Percentiles rank a stretch among this genome's conserved stretches.
phyloP scores from a whole-genome alignment of 2,888 invertebrate species.

The Scaptodrosophila latifasciaeformis region DNA sequence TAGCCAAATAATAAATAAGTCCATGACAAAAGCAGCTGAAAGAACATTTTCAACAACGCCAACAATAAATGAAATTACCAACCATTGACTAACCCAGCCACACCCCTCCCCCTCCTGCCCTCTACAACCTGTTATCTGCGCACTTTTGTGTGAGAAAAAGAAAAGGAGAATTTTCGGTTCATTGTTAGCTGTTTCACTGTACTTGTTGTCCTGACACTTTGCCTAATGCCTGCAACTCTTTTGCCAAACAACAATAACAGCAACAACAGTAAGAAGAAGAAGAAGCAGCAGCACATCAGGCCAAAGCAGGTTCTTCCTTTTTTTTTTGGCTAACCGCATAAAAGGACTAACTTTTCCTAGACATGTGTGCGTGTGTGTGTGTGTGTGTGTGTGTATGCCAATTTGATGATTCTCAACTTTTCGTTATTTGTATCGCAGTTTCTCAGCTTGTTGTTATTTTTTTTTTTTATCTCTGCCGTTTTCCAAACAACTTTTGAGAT shows the following conservation, averaged over 20 bases:
- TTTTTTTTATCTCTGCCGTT: not conserved
- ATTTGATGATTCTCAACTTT: slow-evolving; percentile 5
- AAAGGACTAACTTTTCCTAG: slow-evolving; percentile 3
- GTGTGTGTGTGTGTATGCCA: not conserved
- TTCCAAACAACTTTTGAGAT: slow-evolving; percentile 3
- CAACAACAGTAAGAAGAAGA: not conserved
- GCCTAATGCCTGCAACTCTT: not conserved
- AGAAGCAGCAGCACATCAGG: not conserved
- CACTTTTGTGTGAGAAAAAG: not conserved
- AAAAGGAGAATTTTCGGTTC: not conserved
- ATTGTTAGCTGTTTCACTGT: not conserved
- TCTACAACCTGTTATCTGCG: slow-evolving; percentile 5
- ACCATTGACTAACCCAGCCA: too few relatives aligned
- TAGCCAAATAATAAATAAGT: slow-evolving; percentile 73
- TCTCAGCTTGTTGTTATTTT: not conserved
- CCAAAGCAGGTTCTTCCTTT: not conserved
- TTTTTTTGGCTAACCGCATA: not conserved
- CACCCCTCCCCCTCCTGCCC: not conserved
- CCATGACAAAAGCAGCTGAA: slow-evolving; percentile 57
- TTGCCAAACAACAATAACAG: slow-evolving; percentile 7
- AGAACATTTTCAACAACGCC: too few relatives aligned
- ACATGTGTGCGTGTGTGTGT: not conserved
- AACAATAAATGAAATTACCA: slow-evolving; percentile 63
- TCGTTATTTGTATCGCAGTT: not conserved
- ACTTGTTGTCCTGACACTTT: not conserved